A percentile compares a stretch with the other conserved stretches of the same genome.
Conservation (phyloP, 2,888 invertebrate genomes). For the Formica aserva region DNA sequence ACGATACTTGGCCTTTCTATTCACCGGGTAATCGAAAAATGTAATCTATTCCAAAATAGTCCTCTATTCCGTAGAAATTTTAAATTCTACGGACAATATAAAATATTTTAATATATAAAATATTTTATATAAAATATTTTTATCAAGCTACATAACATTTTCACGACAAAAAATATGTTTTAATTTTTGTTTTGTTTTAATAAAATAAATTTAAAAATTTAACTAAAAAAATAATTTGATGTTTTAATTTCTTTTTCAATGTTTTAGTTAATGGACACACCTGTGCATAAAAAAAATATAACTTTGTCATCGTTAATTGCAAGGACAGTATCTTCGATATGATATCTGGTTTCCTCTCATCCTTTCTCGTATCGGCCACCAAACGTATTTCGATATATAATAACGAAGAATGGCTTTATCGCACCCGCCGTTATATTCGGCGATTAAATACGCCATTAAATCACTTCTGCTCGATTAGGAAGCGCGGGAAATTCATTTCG, state of each 20-base stretch:
- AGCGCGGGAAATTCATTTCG: conserved; percentile 73
- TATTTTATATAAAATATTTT: too few species aligned
- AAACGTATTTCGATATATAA: conserved; percentile 28
- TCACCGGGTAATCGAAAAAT: conserved; percentile 1
- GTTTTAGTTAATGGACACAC: background rate
- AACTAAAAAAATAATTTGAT: background rate
- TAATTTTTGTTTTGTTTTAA: background rate
- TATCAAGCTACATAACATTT: background rate
- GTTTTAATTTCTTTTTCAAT: background rate
- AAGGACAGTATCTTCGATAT: background rate
- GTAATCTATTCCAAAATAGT: background rate
- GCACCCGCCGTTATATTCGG: conserved; percentile 64
- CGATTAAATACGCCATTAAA: conserved; percentile 75
- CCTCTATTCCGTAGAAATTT: background rate
- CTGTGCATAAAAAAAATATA: background rate
- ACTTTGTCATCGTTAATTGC: background rate
- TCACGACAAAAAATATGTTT: background rate
- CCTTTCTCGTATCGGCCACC: background rate
- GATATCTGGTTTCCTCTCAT: background rate
- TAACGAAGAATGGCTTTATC: conserved; percentile 67
- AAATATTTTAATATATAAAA: background rate
- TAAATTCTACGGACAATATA: background rate
- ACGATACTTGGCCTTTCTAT: conserved; percentile 10
- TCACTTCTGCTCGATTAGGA: conserved; percentile 75
- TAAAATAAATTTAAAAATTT: background rate